Conservation (phyloP, 2,888 invertebrate species). For the Brachyptera risi region DNA sequence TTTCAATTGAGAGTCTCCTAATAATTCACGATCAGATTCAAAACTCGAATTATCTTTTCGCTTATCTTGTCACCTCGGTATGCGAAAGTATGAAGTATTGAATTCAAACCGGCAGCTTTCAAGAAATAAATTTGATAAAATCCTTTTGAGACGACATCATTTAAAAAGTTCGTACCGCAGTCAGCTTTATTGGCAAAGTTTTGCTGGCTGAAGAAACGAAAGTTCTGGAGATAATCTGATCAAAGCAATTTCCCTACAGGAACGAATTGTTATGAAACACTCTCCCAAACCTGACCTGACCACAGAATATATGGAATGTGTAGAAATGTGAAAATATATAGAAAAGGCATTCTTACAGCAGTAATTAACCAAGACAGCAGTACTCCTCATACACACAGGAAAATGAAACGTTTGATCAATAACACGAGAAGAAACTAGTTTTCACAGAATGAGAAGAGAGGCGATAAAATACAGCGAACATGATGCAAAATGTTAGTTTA, state of each 20-base stretch:
- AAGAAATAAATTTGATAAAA: background rate
- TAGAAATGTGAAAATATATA: too few species aligned
- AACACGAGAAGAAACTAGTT: background rate
- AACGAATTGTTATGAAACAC: conserved; percentile 2
- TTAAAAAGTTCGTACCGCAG: conserved; percentile 7
- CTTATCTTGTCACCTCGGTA: background rate
- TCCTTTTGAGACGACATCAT: conserved; percentile 10
- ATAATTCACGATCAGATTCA: background rate
- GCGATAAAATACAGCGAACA: too few species aligned
- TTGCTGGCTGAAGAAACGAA: background rate
- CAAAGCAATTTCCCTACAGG: conserved; percentile 12
- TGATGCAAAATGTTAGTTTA: too few species aligned
- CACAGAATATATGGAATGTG: too few species aligned
- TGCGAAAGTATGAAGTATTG: background rate
- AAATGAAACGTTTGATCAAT: background rate
- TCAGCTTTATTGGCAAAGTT: conserved; percentile 4
- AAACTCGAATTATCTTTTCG: conserved; percentile 1
- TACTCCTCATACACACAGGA: too few species aligned
- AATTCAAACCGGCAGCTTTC: background rate
- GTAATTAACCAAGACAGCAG: too few species aligned
- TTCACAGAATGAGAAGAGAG: background rate
- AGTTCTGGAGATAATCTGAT: conserved; percentile 2
- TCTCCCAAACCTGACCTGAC: background rate
- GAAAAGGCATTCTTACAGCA: too few species aligned
- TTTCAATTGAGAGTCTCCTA: background rate